Conservation (phyloP, 2,113 vertebrate species). For the Xerus inauris region DNA sequence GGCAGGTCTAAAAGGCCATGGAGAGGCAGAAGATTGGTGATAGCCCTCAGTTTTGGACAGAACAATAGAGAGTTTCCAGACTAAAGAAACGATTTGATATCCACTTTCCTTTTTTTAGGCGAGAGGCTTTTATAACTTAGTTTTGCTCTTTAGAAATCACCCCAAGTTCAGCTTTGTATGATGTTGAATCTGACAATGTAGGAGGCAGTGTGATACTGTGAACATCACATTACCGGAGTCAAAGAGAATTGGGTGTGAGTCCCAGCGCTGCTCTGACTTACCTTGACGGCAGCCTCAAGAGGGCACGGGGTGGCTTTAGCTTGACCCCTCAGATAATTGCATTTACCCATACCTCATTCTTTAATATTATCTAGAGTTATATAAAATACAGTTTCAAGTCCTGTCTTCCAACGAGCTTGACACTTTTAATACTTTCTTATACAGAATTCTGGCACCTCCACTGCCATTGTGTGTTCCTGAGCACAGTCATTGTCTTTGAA, state of each 20-base stretch:
- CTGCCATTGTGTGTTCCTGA: neutral
- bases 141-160: neutral
- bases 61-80: neutral
- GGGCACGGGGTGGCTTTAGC: neutral
- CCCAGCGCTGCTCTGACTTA: neutral
- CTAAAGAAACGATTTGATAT: neutral
- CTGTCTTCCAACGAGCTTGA: constrained; percentile 4
- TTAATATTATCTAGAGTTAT: neutral
- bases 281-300: neutral
- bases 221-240: neutral
- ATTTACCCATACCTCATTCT: neutral
- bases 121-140: neutral
- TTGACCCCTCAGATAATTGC: constrained; percentile 7
- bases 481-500: neutral
- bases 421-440: neutral
- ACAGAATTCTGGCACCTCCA: neutral
- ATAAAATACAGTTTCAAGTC: neutral
- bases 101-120: neutral
- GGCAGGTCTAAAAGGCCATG: neutral
- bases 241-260: too few relatives aligned
- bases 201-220: neutral
- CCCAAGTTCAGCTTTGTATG: neutral
- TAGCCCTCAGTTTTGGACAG: neutral
- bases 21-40: neutral
- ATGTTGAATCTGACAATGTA: neutral